Conservation (phyloP, 2,888 invertebrate genomes). For the Odontomyia ornata region DNA sequence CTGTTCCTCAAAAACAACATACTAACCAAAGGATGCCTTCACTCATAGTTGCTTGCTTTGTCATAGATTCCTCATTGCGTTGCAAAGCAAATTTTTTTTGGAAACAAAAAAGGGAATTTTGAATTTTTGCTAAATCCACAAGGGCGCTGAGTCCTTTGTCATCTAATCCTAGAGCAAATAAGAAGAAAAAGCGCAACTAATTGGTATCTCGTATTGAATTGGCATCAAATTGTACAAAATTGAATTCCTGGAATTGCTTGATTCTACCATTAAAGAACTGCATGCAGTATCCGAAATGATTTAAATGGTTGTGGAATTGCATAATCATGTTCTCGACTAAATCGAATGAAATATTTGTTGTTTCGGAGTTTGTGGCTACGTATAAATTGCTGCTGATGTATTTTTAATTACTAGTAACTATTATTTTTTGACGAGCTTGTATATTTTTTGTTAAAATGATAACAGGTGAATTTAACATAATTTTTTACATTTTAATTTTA, state of each 20-base stretch:
- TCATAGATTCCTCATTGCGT: neutral
- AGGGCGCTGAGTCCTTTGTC: too few species aligned
- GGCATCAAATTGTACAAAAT: neutral
- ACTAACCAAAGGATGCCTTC: neutral
- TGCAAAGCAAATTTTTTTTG: too few species aligned
- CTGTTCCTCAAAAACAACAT: neutral
- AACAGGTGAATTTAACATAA: neutral
- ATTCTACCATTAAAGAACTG: neutral
- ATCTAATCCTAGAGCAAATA: too few species aligned
- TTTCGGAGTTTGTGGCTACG: slow-evolving; percentile 54
- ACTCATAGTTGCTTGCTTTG: neutral
- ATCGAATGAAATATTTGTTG: slow-evolving; percentile 45
- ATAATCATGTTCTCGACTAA: neutral
- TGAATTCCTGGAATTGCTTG: neutral
- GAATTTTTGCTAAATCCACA: too few species aligned
- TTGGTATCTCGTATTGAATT: neutral
- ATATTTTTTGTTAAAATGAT: too few species aligned
- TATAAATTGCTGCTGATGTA: slow-evolving; percentile 48
- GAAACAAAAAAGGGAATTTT: too few species aligned
- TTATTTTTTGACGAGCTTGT: too few species aligned
- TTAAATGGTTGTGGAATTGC: slow-evolving; percentile 29
- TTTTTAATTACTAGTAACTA: slow-evolving; percentile 28
- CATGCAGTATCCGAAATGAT: slow-evolving; percentile 20
- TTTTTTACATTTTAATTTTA: neutral
- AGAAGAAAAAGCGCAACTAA: neutral